Evolutionary conservation across 2,888 invertebrate genomes (phyloP).

Genomic region (Lepidochitona cinerea): DNA sequence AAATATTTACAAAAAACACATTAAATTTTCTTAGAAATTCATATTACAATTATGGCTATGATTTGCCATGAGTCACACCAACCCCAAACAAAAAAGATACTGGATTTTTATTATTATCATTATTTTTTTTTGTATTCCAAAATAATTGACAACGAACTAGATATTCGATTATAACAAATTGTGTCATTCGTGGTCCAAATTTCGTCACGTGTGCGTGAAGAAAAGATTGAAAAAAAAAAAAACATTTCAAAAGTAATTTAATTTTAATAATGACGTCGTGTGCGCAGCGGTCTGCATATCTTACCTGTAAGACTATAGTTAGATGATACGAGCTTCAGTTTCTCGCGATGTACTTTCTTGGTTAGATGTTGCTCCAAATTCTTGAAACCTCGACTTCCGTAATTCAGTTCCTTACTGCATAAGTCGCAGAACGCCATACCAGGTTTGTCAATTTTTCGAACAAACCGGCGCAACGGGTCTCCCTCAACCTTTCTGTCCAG

Average conservation of each 20-base stretch:
- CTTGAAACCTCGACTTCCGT: background rate
- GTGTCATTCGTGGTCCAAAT: no score
- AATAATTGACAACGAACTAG: no score
- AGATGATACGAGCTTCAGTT: background rate
- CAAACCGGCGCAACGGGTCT: background rate
- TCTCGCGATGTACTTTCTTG: background rate
- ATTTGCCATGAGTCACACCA: no score
- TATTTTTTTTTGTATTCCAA: no score
- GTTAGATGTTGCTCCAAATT: background rate
- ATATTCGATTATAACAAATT: no score
- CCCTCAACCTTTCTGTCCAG: background rate
- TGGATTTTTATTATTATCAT: no score
- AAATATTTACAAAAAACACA: background rate
- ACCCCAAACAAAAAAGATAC: no score
- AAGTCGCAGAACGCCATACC: background rate
- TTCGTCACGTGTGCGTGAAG: no score
- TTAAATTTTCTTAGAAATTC: background rate
- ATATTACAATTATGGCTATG: background rate
- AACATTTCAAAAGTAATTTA: no score
- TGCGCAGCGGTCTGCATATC: no score
- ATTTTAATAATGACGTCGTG: no score
- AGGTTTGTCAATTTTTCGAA: background rate
- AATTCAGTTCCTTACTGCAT: background rate
- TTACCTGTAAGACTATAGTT: background rate
- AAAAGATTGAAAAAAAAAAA: no score